Percentiles rank a stretch among this genome's conserved stretches.
These are phyloP conservation scores for Trichonephila clavipes DNA, from an alignment of 1,140 invertebrate species.

Conservation along the genomic window DNA sequence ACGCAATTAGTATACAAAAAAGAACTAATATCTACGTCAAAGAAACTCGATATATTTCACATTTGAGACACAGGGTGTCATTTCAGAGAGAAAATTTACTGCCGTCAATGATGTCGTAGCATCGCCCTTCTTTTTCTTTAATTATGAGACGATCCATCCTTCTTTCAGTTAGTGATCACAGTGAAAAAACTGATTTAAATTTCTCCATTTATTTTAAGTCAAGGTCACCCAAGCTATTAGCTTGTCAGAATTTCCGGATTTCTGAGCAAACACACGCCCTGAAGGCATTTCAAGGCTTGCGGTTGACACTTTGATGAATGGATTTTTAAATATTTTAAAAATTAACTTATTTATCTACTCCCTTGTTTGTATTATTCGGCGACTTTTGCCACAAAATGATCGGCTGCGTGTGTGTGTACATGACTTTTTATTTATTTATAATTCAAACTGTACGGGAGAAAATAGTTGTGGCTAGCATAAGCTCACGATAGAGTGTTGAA, in stretches of 20 bases:
- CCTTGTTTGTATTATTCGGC: neutral
- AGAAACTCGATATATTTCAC: too few species aligned
- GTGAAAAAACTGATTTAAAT: neutral
- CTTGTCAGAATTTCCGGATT: neutral
- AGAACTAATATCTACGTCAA: too few species aligned
- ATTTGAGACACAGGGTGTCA: too few species aligned
- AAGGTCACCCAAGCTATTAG: neutral
- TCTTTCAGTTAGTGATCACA: too few species aligned
- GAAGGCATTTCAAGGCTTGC: constrained; percentile 9
- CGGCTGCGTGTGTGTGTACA: neutral
- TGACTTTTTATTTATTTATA: neutral
- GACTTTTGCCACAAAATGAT: neutral
- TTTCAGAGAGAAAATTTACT: too few species aligned
- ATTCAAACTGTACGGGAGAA: too few species aligned
- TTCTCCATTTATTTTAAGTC: neutral
- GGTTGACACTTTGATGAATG: constrained; percentile 9
- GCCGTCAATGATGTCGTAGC: too few species aligned
- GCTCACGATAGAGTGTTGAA: too few species aligned
- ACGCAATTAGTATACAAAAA: too few species aligned
- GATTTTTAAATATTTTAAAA: constrained; percentile 3
- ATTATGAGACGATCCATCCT: too few species aligned
- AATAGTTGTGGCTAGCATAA: too few species aligned
- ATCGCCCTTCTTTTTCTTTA: too few species aligned
- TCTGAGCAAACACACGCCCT: constrained; percentile 1
- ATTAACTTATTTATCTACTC: neutral